Conservation (phyloP, 2,113 vertebrate species). For the Serinus canaria region DNA sequence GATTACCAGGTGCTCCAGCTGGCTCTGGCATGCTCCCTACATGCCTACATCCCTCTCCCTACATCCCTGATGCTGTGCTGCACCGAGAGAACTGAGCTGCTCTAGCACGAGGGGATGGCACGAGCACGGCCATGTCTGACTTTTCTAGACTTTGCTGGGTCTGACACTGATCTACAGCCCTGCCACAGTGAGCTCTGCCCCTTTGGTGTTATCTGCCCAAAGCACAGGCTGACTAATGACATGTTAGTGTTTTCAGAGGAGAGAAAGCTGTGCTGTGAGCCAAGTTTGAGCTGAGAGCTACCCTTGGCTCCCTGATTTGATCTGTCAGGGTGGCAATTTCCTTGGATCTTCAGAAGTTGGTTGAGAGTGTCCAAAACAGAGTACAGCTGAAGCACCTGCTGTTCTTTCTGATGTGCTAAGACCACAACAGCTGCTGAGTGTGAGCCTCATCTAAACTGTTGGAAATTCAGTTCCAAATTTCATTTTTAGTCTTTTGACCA, state of each 20-base stretch:
- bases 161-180: background rate
- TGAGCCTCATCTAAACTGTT: background rate
- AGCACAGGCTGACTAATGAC: background rate
- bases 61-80: background rate
- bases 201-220: background rate
- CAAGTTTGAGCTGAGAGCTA: background rate
- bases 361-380: background rate
- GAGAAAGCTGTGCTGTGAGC: background rate
- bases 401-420: background rate
- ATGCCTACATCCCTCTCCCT: background rate
- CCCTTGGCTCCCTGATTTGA: background rate
- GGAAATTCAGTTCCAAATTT: background rate
- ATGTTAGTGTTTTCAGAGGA: fast-evolving
- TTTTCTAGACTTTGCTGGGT: background rate
- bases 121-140: background rate
- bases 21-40: background rate
- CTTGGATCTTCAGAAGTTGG: background rate
- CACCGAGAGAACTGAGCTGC: background rate
- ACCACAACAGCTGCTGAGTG: background rate
- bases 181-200: background rate
- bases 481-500: background rate
- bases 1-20: background rate
- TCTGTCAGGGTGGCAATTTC: background rate
- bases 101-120: background rate
- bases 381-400: background rate